phyloP scores from a whole-genome alignment of 2,797 vertebrate species.

The Martes flavigula region DNA sequence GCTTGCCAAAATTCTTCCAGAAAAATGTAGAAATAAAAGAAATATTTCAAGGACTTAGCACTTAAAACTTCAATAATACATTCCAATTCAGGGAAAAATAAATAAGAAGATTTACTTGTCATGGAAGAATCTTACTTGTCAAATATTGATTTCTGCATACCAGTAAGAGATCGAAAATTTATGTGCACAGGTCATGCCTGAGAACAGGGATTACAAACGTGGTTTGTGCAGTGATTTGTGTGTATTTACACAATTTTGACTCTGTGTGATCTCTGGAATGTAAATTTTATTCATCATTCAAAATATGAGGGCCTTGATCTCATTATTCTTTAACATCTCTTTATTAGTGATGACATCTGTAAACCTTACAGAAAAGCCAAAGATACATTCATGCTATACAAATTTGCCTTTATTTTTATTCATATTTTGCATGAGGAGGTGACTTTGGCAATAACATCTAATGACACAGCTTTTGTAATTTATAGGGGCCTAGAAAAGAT shows the following conservation, averaged over 20 bases:
- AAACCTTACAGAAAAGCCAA: conserved; percentile 10
- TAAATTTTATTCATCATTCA: neutral
- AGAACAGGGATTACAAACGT: neutral
- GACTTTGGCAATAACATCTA: neutral
- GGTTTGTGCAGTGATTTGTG: neutral
- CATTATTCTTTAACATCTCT: neutral
- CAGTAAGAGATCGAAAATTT: neutral
- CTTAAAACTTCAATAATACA: neutral
- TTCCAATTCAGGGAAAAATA: neutral
- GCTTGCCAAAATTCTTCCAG: conserved; percentile 20
- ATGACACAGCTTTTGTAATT: neutral
- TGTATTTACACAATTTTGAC: neutral
- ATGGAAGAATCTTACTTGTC: neutral
- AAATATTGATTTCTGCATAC: neutral
- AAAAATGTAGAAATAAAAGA: neutral
- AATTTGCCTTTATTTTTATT: conserved; percentile 36
- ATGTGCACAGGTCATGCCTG: neutral
- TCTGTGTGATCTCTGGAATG: neutral
- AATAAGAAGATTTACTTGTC: neutral
- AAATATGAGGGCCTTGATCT: neutral
- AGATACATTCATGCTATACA: neutral
- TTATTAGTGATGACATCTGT: neutral
- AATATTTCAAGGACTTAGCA: neutral
- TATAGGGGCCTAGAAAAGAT: neutral
- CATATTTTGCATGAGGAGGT: neutral